Evolutionary conservation across 2,797 vertebrate species (phyloP), one percentile per base, ranked within the genome.

Genomic region (Borostomias antarcticus): DNA sequence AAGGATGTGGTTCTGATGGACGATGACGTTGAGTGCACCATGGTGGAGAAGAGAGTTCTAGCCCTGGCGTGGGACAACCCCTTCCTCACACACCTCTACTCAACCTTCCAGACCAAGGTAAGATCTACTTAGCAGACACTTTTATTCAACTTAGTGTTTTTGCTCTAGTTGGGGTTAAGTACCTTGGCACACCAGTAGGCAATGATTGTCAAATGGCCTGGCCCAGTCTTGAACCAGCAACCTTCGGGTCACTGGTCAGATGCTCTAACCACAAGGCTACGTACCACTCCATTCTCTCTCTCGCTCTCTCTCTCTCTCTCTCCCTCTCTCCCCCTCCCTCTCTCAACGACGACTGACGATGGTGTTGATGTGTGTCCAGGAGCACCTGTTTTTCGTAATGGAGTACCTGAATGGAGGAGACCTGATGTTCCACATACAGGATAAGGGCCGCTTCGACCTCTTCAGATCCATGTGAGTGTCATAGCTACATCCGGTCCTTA

Each of bases 361-460:
- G 40, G 4, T 33, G 2, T 15, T 82, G 53, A 72, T 80, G 57
- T 80, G 21, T 85, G 11, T 64, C 76, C 86, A 99, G 98, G 97
- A 98, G 67, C 97, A 98, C 81, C 92, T 99, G 72, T 97, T 99
- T 90, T 99, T 99, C 9, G 96, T 99, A 43, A 99, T 99, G 98
- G 98, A 99, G 85, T 99, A 98, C 84, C 92, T 98, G 81, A 99
- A 96, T 0, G 98, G 98, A 23, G 98, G 98, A 1, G 98, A 99
- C 77, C 84, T 99, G 79, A 99, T 99, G 98, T 99, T 95, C 85
- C 98, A 99, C 89, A 99, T 99, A 81, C 97, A 99, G 74, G 96
- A 96, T 80, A 99, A 98, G 86, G 97, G 98, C 11, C 95, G 96
- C 33, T 99, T 98, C 3, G 95, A 98, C 76, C 85, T 96, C 40